These are phyloP conservation scores for Eupithecia tripunctaria DNA, from an alignment of 2,888 invertebrate genomes.

Conservation along the genomic window DNA sequence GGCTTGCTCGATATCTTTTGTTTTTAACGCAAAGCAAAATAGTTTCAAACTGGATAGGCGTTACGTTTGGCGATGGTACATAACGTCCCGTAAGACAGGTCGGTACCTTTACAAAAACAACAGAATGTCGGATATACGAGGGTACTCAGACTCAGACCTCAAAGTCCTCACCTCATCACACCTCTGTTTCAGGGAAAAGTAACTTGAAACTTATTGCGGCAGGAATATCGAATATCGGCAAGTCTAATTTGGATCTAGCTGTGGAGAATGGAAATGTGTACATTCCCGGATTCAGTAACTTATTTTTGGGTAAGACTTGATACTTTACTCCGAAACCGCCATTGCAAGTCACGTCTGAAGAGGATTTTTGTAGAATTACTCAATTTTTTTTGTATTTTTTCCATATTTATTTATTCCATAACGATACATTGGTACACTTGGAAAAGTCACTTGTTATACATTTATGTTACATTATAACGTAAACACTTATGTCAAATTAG, in stretches of 20 bases:
- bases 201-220: slow-evolving; percentile 62
- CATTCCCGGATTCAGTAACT: slow-evolving; percentile 63
- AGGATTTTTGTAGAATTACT: background rate
- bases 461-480: no score
- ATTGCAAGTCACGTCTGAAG: background rate
- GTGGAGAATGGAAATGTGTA: slow-evolving; percentile 59
- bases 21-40: no score
- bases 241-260: slow-evolving; percentile 59
- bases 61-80: no score
- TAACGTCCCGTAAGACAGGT: no score
- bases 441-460: no score
- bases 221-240: slow-evolving; percentile 74
- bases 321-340: background rate
- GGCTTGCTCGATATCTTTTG: no score
- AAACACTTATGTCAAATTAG: no score
- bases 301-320: slow-evolving; percentile 64
- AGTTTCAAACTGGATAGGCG: no score
- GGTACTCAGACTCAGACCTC: no score
- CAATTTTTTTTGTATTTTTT: no score
- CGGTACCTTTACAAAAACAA: background rate
- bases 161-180: slow-evolving; percentile 1
- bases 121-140: background rate
- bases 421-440: no score
- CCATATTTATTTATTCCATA: no score
- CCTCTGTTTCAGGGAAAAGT: slow-evolving; percentile 59